Base-by-base conservation (phyloP, 2,888 invertebrate genomes). In the Mystacides longicornis region DNA sequence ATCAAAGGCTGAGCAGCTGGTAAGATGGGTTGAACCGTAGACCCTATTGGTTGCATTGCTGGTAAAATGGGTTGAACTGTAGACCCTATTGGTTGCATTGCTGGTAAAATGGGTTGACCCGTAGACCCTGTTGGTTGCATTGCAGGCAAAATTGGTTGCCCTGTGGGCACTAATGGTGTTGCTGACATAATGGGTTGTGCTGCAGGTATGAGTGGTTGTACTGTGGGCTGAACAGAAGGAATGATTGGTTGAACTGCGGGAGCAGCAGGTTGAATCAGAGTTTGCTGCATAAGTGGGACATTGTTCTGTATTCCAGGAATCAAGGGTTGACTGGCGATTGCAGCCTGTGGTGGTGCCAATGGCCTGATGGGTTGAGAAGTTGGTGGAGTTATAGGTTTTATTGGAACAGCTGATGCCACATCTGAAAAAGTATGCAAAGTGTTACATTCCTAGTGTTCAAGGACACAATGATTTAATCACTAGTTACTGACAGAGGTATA, bases 41-140 rank as follows among this genome's bases (percentile, higher is more conserved):
- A 23, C 9, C 4, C 16, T 18, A 43, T 47, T 37, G 61, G 59
- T 27, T 54, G 56, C 23, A 51, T 50, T 21, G 67, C 64, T 0
- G 71, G 73, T 71, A 73, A 71, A 19, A 19, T 22, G 27, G 76
- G 72, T 37, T 74, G 74, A 2, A 60, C 62, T 52, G 53, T 14
- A 46, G 23, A 51, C 48, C 37, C 18, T 60, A 48, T 22, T 19
- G 37, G 46, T 33, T 50, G 50, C 11, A 52, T n/a, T 22, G 52
- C 31, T 56, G 53, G 61, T 23, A 31, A 14, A 4, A 51, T 37
- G 16, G 49, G 47, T 37, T 37, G 37, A 46, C 57, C 55, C 45
- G 49, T 33, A 18, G 45, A 20, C 1, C 22, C n/a, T 14, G 16
- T 37, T 16, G 37, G 37, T 2, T 42, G 43, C 21, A 53, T 52